Evolutionary conservation across 2,113 vertebrate genomes (phyloP).

Genomic region (Litocranius walleri): DNA sequence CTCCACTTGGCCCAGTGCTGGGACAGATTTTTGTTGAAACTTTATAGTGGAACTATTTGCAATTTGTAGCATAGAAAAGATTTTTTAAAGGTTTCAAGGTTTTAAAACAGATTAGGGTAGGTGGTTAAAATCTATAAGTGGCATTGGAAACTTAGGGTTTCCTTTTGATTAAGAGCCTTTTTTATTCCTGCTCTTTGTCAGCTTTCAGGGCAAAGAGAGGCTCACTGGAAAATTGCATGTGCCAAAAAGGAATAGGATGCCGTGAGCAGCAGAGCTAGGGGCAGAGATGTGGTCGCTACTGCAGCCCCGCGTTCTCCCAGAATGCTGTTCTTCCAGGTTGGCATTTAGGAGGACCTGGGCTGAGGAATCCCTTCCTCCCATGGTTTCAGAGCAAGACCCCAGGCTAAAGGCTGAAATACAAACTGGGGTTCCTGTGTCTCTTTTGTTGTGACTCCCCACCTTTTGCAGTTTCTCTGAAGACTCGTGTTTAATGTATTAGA

Average conservation of each 20-base stretch:
- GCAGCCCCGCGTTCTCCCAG: not conserved
- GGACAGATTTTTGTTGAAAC: slow-evolving; percentile 26
- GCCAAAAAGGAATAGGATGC: slow-evolving; percentile 7
- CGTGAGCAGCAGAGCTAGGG: not conserved
- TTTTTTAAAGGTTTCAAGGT: slow-evolving; percentile 3
- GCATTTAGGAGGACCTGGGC: not conserved
- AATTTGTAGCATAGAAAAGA: slow-evolving; percentile 57
- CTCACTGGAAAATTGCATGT: not conserved
- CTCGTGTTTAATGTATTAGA: not conserved
- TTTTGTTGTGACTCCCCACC: not conserved
- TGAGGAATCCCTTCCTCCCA: not conserved
- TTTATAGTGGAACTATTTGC: slow-evolving; percentile 55
- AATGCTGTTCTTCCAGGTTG: not conserved
- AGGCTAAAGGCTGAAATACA: not conserved
- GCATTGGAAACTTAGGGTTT: not conserved
- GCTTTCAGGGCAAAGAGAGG: not conserved
- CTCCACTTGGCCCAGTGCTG: not conserved
- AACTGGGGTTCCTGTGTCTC: not conserved
- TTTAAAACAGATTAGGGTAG: slow-evolving; percentile 42
- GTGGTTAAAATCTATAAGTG: slow-evolving; percentile 30
- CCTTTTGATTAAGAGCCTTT: not conserved
- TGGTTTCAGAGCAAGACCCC: not conserved
- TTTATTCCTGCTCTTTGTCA: not conserved
- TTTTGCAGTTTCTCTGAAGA: not conserved
- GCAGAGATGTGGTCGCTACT: not conserved